These are phyloP conservation scores for Sinocyclocheilus maitianheensis DNA, from an alignment of 2,113 vertebrate species.

Conservation along the genomic window DNA sequence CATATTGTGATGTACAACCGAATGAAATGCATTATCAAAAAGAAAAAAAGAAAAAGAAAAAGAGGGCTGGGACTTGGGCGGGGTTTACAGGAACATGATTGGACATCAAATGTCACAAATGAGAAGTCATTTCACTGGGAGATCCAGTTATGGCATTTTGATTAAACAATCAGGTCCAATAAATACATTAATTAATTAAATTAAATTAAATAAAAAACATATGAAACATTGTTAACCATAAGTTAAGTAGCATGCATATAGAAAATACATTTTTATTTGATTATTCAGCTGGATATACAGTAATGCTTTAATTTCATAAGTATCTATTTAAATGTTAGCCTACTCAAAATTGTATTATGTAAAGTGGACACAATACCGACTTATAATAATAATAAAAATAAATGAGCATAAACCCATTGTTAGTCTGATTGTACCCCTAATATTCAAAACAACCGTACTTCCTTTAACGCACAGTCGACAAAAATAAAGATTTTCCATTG, in stretches of 20 bases:
- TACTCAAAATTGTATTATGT: too few relatives aligned
- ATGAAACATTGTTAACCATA: not conserved
- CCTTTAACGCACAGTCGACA: not conserved
- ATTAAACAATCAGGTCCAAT: too few relatives aligned
- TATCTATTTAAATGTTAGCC: too few relatives aligned
- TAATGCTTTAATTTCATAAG: not conserved
- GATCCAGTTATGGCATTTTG: not conserved
- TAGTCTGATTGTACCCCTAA: not conserved
- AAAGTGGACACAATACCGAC: too few relatives aligned
- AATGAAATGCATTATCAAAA: too few relatives aligned
- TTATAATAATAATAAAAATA: not conserved
- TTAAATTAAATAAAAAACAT: not conserved
- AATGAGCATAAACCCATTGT: too few relatives aligned
- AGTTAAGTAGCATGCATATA: not conserved
- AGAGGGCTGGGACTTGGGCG: too few relatives aligned
- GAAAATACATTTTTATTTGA: not conserved
- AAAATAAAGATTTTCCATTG: not conserved
- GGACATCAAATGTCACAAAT: too few relatives aligned
- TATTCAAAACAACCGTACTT: not conserved
- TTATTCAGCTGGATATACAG: not conserved
- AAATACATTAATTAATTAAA: too few relatives aligned
- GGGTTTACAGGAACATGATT: not conserved
- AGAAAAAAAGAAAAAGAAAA: too few relatives aligned
- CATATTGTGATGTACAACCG: too few relatives aligned
- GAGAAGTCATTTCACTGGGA: not conserved